Base-by-base conservation (phyloP, 1,140 invertebrate species). In the Phthorimaea operculella region DNA sequence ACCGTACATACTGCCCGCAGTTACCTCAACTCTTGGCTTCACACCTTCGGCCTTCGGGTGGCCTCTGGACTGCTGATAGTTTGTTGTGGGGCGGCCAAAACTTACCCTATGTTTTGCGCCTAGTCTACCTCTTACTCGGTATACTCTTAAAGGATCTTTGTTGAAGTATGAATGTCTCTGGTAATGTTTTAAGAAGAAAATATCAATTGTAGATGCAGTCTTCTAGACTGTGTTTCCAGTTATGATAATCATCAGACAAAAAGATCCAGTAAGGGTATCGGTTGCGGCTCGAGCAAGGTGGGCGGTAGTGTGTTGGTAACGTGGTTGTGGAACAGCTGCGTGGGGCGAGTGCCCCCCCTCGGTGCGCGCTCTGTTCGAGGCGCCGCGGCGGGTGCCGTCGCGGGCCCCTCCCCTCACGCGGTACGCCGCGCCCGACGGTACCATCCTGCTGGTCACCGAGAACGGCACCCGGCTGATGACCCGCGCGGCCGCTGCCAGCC, bases 401-500 rank as follows among this genome's bases (percentile, higher is more conserved):
- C 65, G 72, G 36, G 75, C 74, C 28, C 76, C 78, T 17, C 68
- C 82, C 34, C 71, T 85, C 59, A 86, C 81, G 18, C 79, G 83
- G 55, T 85, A 85, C 72, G 76, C 84, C 36, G 80, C 83, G 52
- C 74, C 83, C 21, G 83, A 87, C 62, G 85, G 85, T 70, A 82
- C 83, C 62, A 80, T 86, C 69, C 77, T 87, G 68, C 76, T 87
- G 55, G 80, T 87, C 70, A 85, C 85, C 62, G 83, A 85, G 71
- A 87, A 87, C 59, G 85, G 85, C 58, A 87, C 85, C 39, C 66
- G 84, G 64, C 83, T 87, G 76, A 80, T 87, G 74, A 86, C 83
- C 2, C 76, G 81, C 54, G 79, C 83, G 53, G 83, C 81, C 48
- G 83, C 83, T 59, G 85, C 82, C 57, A 85, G 83, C 66, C 72